Evolutionary conservation across 2,888 invertebrate genomes (phyloP).

Genomic region (Deilephila elpenor): DNA sequence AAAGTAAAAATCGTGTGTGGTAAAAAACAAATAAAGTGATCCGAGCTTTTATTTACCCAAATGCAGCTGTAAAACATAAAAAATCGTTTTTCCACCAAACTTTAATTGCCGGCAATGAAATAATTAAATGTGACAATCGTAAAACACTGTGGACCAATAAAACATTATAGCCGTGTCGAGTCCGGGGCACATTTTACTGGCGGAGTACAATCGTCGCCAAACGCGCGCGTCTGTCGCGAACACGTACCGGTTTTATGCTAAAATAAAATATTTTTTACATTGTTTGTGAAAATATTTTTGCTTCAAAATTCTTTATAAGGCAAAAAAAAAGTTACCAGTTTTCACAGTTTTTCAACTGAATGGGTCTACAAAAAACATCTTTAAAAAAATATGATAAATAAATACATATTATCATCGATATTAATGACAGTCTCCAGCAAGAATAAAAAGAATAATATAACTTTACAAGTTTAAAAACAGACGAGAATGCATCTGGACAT

Average conservation of each 20-base stretch:
- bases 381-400: no score
- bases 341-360: not conserved
- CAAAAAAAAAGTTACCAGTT: not conserved
- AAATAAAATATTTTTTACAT: not conserved
- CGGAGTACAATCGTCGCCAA: slow-evolving; percentile 26
- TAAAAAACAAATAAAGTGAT: slow-evolving; percentile 77
- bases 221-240: not conserved
- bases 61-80: slow-evolving; percentile 79
- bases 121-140: slow-evolving; percentile 84
- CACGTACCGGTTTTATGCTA: not conserved
- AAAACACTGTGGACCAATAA: slow-evolving; percentile 77
- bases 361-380: not conserved
- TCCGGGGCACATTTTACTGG: slow-evolving; percentile 57
- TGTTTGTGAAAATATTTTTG: not conserved
- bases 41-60: slow-evolving; percentile 80
- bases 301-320: no score
- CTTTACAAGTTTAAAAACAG: not conserved
- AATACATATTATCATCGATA: no score
- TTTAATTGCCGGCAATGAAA: slow-evolving; percentile 83
- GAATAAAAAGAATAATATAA: not conserved
- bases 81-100: slow-evolving; percentile 78
- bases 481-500: not conserved
- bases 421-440: no score
- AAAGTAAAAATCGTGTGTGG: slow-evolving; percentile 77
- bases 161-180: slow-evolving; percentile 73